Percentiles rank a stretch among this genome's conserved stretches.
Evolutionary conservation across 2,113 vertebrate genomes (phyloP).

Genomic region (Coturnix japonica): DNA sequence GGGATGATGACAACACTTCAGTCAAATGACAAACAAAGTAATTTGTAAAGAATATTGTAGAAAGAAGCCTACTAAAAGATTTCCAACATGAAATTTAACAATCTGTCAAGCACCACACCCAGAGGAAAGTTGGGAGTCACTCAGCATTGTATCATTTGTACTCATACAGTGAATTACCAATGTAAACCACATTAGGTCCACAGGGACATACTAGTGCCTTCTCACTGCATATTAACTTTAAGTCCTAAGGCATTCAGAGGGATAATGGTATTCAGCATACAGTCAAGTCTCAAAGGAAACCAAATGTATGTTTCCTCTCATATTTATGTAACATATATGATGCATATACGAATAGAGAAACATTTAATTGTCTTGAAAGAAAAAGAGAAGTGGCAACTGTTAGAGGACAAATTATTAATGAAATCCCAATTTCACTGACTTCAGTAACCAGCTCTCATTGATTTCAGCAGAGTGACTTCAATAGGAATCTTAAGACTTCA

Average conservation of each 20-base stretch:
- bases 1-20: neutral
- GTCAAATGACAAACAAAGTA: constrained; percentile 10
- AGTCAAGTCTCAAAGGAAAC: constrained; percentile 66
- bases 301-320: neutral
- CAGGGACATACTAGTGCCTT: constrained; percentile 46
- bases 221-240: constrained; percentile 66
- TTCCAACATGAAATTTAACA: constrained; percentile 25
- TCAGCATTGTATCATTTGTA: constrained; percentile 29
- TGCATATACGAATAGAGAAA: neutral
- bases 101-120: constrained; percentile 48
- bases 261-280: constrained; percentile 60
- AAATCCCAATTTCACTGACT: neutral
- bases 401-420: neutral
- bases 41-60: neutral
- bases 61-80: constrained; percentile 38
- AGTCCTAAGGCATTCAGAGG: constrained; percentile 63
- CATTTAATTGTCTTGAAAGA: neutral
- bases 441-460: neutral
- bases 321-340: constrained; percentile 18
- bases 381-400: neutral
- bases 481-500: neutral
- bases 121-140: constrained; percentile 9
- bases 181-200: constrained; percentile 63
- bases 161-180: constrained; percentile 59
- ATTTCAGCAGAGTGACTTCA: constrained; percentile 9